Evolutionary conservation across 2,797 vertebrate genomes (phyloP).

Genomic region (Anisognathus igniventris): DNA sequence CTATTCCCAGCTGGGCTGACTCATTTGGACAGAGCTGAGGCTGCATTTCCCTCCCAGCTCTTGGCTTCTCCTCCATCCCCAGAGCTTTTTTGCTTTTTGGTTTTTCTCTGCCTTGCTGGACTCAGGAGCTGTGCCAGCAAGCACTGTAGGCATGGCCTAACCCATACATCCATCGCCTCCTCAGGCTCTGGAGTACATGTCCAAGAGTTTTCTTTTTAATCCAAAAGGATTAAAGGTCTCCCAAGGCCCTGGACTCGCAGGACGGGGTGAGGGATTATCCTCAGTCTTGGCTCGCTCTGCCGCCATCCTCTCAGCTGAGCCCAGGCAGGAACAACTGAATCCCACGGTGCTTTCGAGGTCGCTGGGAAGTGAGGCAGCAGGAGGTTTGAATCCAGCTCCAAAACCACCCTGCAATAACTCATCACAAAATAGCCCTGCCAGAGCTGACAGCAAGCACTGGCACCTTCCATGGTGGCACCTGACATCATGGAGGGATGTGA

Average conservation of each 20-base stretch:
- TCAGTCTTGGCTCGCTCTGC: background rate
- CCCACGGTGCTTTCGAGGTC: constrained; percentile 17
- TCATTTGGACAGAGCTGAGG: background rate
- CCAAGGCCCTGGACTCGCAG: background rate
- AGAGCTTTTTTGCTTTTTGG: background rate
- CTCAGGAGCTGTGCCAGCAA: background rate
- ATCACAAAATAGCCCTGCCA: background rate
- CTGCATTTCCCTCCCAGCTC: constrained; percentile 23
- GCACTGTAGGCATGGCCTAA: background rate
- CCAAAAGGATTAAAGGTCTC: constrained; percentile 35
- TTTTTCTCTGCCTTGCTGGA: constrained; percentile 18
- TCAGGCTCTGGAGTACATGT: background rate
- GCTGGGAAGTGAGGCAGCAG: background rate
- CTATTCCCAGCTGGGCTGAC: constrained; percentile 58
- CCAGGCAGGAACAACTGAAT: background rate
- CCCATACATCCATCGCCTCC: background rate
- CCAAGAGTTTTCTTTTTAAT: constrained; percentile 13
- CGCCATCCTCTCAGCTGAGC: background rate
- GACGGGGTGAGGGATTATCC: background rate
- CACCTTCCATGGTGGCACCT: background rate
- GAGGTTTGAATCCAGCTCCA: background rate
- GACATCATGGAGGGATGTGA: background rate
- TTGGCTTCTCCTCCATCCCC: constrained; percentile 28
- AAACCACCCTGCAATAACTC: background rate
- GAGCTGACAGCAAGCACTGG: background rate